Evolutionary conservation across 2,888 invertebrate genomes (phyloP).

Genomic region (Uloborus plumipes): DNA sequence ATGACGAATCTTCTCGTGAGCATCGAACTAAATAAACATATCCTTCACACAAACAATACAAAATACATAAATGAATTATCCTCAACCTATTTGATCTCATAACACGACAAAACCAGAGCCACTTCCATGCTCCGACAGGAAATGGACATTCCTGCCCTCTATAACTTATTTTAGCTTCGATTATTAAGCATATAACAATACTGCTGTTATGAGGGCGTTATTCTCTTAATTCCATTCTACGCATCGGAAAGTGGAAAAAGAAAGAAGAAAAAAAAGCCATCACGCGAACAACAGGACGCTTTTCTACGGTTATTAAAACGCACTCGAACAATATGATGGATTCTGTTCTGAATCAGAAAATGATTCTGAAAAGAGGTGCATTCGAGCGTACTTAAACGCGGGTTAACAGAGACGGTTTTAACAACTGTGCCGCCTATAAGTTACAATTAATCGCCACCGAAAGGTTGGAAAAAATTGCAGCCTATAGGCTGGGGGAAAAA

Average conservation of each 20-base stretch:
- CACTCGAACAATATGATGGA: neutral
- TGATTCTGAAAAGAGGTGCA: slow-evolving; percentile 4
- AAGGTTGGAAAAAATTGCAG: too few species aligned
- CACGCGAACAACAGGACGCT: slow-evolving; percentile 11
- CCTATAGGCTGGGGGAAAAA: too few species aligned
- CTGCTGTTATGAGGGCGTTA: slow-evolving; percentile 25
- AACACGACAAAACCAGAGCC: neutral
- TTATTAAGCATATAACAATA: slow-evolving; percentile 22
- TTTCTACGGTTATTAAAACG: slow-evolving; percentile 38
- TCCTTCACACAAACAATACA: slow-evolving; percentile 26
- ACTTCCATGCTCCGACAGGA: neutral
- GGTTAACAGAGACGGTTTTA: too few species aligned
- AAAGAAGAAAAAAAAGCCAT: neutral
- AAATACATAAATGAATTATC: slow-evolving; percentile 10
- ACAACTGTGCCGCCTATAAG: too few species aligned
- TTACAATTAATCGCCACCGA: too few species aligned
- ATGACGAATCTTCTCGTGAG: neutral
- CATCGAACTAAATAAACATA: slow-evolving; percentile 24
- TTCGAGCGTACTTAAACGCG: slow-evolving; percentile 26
- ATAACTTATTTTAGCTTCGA: slow-evolving; percentile 40
- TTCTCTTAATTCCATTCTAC: slow-evolving; percentile 22
- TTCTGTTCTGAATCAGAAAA: slow-evolving; percentile 3
- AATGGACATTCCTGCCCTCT: slow-evolving; percentile 1
- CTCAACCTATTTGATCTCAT: neutral
- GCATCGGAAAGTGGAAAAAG: neutral